Percentiles rank a stretch among this genome's conserved stretches.
Conservation (phyloP, 1,140 invertebrate genomes). For the Samia ricini region DNA sequence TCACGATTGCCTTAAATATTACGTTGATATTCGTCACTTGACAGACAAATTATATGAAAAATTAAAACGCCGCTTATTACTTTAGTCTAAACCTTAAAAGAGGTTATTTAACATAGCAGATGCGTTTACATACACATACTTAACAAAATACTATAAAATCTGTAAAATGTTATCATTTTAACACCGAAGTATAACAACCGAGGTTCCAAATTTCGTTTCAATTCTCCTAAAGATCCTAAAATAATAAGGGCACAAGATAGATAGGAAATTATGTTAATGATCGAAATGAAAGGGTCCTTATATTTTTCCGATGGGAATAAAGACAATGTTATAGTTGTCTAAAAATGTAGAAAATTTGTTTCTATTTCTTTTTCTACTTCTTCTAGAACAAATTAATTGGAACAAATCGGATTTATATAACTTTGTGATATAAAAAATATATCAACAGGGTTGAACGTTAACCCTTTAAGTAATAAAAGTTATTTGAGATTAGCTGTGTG, state of each 20-base stretch:
- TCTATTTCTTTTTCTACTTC: not conserved
- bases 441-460: too few relatives aligned
- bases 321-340: slow-evolving; percentile 26
- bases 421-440: too few relatives aligned
- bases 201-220: slow-evolving; percentile 14
- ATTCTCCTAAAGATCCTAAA: slow-evolving; percentile 28
- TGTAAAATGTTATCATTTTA: not conserved
- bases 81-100: not conserved
- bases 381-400: not conserved
- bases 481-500: too few relatives aligned
- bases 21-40: not conserved
- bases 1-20: not conserved
- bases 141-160: not conserved
- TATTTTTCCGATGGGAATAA: slow-evolving; percentile 13
- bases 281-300: not conserved
- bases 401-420: too few relatives aligned
- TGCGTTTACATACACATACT: not conserved
- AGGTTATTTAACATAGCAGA: not conserved
- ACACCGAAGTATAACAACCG: not conserved
- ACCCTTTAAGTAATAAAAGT: too few relatives aligned
- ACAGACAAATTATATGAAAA: not conserved
- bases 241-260: slow-evolving; percentile 20
- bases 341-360: slow-evolving; percentile 14
- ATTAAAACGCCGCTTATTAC: not conserved
- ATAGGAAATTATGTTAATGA: slow-evolving; percentile 27